Percentiles rank a stretch among this genome's conserved stretches.
phyloP scores from a whole-genome alignment of 2,888 invertebrate species.

The Lucinisca nassula region DNA sequence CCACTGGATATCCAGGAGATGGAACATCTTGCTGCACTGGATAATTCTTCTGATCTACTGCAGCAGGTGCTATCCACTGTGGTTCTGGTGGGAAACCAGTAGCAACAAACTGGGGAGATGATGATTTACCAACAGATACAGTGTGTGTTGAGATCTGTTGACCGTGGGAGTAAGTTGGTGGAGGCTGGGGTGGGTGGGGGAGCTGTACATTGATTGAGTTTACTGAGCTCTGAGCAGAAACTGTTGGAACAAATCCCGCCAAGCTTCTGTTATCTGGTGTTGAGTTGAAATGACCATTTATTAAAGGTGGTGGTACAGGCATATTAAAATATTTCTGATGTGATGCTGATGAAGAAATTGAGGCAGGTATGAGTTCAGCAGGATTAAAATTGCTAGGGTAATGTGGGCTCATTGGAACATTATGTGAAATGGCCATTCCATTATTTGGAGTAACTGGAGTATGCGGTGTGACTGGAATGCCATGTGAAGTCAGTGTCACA shows the following conservation, averaged over 20 bases:
- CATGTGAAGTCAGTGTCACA: not conserved
- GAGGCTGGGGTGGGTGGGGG: slow-evolving; percentile 7
- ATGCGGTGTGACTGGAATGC: not conserved
- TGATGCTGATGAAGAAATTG: not conserved
- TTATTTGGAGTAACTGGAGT: not conserved
- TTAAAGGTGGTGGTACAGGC: not conserved
- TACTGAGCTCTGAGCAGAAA: not conserved
- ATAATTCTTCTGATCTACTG: slow-evolving; percentile 43
- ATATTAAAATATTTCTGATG: not conserved
- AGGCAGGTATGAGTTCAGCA: not conserved
- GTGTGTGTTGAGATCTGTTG: not conserved
- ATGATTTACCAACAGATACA: not conserved
- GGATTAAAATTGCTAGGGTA: not conserved
- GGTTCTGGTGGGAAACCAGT: slow-evolving; percentile 31
- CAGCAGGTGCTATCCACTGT: slow-evolving; percentile 52
- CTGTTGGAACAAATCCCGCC: not conserved
- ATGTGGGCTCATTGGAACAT: not conserved
- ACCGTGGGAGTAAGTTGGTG: not conserved
- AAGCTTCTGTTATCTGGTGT: not conserved
- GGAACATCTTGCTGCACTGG: slow-evolving; percentile 33
- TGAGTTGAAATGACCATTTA: not conserved
- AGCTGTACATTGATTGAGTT: not conserved
- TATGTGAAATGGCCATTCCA: not conserved
- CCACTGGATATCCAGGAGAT: slow-evolving; percentile 50
- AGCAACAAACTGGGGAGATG: not conserved